These are phyloP conservation scores for Agapostemon virescens DNA, from an alignment of 2,888 invertebrate species.

Conservation along the genomic window DNA sequence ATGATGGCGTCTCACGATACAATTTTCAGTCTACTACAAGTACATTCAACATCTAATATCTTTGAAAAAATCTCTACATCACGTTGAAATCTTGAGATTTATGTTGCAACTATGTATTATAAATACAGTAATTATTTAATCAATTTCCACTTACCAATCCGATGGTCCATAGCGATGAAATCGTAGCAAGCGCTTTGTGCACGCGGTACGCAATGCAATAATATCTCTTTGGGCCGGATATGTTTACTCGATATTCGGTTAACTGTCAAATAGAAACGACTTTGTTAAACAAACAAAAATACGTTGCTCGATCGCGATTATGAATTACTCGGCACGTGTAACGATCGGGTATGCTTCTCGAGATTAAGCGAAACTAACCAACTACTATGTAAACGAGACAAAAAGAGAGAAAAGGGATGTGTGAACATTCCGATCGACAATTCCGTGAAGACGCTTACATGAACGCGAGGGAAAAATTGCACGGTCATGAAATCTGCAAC, in stretches of 20 bases:
- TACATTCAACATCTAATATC: not conserved
- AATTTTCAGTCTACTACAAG: constrained; percentile 28
- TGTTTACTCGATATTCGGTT: constrained; percentile 64
- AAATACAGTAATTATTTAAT: constrained; percentile 1
- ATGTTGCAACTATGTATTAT: not conserved
- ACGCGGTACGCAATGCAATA: constrained; percentile 62
- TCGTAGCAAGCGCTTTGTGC: constrained; percentile 57
- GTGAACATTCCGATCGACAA: constrained; percentile 10
- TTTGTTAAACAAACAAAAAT: not conserved
- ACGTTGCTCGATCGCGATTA: not conserved
- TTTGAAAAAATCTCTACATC: not conserved
- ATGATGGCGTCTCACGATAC: constrained; percentile 66
- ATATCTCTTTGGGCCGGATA: constrained; percentile 31
- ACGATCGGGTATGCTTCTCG: not conserved
- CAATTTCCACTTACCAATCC: constrained; percentile 65
- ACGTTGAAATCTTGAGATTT: not conserved
- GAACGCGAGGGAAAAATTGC: constrained; percentile 10
- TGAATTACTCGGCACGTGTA: constrained; percentile 14
- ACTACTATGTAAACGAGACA: not conserved
- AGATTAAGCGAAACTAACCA: not conserved
- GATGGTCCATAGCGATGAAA: constrained; percentile 69
- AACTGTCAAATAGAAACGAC: constrained; percentile 66
- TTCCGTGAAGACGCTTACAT: constrained; percentile 22
- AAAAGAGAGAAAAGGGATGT: not conserved
- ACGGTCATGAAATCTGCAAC: constrained; percentile 20